phyloP scores from a whole-genome alignment of 2,113 vertebrate species.

The Oryzias javanicus region DNA sequence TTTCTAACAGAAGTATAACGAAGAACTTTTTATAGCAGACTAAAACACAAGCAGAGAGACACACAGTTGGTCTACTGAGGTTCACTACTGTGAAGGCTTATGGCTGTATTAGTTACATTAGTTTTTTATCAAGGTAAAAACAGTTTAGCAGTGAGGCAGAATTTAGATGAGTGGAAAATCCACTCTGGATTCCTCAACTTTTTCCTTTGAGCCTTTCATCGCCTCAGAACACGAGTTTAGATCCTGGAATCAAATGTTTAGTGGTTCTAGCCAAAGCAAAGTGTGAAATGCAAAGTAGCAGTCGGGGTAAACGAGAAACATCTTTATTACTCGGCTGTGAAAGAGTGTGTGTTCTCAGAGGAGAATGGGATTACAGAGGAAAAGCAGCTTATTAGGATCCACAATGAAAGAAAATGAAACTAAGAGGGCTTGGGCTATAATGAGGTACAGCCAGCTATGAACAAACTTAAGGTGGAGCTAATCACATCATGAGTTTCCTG shows the following conservation, averaged over 20 bases:
- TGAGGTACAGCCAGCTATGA: neutral
- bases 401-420: slow-evolving; percentile 11
- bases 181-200: too few species aligned
- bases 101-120: too few species aligned
- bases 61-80: too few species aligned
- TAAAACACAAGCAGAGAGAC: too few species aligned
- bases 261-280: slow-evolving; percentile 29
- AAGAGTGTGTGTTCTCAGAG: slow-evolving; percentile 10
- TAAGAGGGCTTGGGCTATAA: neutral
- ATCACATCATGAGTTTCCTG: too few species aligned
- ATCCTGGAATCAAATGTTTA: slow-evolving; percentile 32
- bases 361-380: slow-evolving; percentile 13
- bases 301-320: slow-evolving; percentile 19
- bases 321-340: slow-evolving; percentile 14
- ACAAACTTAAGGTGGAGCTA: neutral
- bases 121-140: too few species aligned
- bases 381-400: slow-evolving; percentile 13
- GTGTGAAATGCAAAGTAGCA: slow-evolving; percentile 10
- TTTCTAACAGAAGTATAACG: too few species aligned
- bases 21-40: too few species aligned
- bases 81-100: too few species aligned
- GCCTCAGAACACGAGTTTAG: slow-evolving; percentile 12
- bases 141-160: too few species aligned
- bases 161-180: too few species aligned
- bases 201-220: too few species aligned